These are phyloP conservation scores for Himalopsyche anomala DNA, from an alignment of 2,888 invertebrate genomes.

Conservation along the genomic window DNA sequence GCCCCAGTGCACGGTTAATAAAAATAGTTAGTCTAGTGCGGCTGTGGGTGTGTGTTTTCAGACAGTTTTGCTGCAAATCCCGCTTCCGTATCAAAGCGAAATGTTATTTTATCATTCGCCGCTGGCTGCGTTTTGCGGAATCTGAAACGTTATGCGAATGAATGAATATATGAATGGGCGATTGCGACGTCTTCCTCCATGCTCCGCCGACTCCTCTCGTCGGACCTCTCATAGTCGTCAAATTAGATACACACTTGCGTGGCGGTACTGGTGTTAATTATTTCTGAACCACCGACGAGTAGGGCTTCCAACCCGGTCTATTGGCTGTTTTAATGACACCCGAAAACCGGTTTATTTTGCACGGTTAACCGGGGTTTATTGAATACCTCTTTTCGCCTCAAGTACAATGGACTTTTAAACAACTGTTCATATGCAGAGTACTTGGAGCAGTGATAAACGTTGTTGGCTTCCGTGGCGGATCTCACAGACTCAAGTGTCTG, in stretches of 20 bases:
- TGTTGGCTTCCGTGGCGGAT: too few species aligned
- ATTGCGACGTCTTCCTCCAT: not conserved
- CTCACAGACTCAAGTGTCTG: too few species aligned
- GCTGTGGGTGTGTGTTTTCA: constrained; percentile 7
- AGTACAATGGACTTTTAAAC: too few species aligned
- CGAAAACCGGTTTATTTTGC: too few species aligned
- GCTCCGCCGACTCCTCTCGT: not conserved
- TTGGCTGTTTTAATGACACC: too few species aligned
- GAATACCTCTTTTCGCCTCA: too few species aligned
- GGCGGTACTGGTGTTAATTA: not conserved
- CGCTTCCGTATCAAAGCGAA: constrained; percentile 13
- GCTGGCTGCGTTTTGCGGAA: not conserved
- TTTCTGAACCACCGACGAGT: not conserved
- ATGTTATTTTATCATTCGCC: constrained; percentile 1
- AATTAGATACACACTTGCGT: not conserved
- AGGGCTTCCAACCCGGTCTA: too few species aligned
- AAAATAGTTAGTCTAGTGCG: not conserved
- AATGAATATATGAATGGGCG: not conserved
- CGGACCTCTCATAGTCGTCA: not conserved
- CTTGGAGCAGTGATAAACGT: too few species aligned
- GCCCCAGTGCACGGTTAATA: not conserved
- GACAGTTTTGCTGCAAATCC: not conserved
- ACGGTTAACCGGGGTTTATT: too few species aligned
- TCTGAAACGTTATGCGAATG: constrained; percentile 10
- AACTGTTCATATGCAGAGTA: too few species aligned